A percentile compares a stretch with the other conserved stretches of the same genome.
phyloP scores from a whole-genome alignment of 1,140 invertebrate genomes.

The Brachionus paranguensis region DNA sequence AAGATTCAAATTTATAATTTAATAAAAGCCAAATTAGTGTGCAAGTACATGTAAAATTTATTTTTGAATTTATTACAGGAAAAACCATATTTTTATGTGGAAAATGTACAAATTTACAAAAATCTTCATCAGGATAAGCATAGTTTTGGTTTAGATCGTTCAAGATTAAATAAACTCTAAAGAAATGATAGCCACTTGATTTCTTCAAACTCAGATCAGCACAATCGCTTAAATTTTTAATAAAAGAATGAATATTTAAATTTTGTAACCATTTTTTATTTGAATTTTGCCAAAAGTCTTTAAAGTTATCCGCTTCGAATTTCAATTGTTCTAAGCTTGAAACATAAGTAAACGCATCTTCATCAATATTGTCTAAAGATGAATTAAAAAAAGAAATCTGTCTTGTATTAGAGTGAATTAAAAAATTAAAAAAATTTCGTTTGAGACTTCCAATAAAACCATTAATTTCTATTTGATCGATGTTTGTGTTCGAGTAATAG shows the following conservation, averaged over 20 bases:
- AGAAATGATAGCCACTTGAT: background rate
- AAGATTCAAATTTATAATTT: background rate
- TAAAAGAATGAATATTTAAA: background rate
- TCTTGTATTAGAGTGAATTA: background rate
- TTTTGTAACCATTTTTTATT: background rate
- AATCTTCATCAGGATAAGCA: background rate
- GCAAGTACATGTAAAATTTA: background rate
- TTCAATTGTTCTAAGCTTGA: background rate
- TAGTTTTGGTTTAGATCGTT: background rate
- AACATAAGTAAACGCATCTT: background rate
- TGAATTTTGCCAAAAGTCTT: background rate
- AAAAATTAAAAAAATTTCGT: background rate
- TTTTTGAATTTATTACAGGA: background rate
- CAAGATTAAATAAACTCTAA: background rate
- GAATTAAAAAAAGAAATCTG: background rate
- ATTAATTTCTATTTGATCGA: background rate
- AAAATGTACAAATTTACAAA: background rate
- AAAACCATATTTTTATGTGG: slow-evolving; percentile 1
- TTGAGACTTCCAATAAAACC: background rate
- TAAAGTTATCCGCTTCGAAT: background rate
- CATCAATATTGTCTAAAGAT: background rate
- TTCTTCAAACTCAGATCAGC: background rate
- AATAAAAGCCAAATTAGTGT: background rate
- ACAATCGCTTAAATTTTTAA: background rate
- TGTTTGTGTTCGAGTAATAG: background rate